Evolutionary conservation across 2,113 vertebrate species (phyloP), one percentile per base, ranked within the genome.

Genomic region (Maccullochella peelii): DNA sequence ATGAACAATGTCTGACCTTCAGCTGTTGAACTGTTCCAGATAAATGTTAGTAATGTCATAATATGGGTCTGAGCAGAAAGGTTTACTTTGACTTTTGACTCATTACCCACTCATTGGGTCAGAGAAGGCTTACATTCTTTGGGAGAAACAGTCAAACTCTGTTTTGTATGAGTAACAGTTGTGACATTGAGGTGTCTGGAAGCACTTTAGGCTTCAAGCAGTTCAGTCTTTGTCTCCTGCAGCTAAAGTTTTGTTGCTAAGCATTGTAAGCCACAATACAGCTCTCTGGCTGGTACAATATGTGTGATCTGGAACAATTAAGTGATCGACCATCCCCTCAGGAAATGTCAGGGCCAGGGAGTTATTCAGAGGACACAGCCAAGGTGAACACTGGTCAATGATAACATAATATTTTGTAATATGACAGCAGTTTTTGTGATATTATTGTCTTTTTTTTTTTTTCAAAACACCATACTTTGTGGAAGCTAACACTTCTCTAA

Each of bases 101-200:
- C 3, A 16, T 58, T 65, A 21, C 4, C 10, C 23, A 59, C 1
- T 63, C 25, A 59, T 1, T 10, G 33, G 79, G 36, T 65, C 33
- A 62, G 30, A 30, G n/a, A 14, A 71, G 10, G 63, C 21, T 47
- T 10, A 20, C 40, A 63, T 68, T 79, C 27, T 33, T 66, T 47
- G 11, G 36, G 11, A 50, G 23, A 42, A 54, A 25, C 62, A 71
- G 73, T 82, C 70, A 86, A 42, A 69, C 7, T 75, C 6, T 68
- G 16, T 78, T 71, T 20, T 50, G 3, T 36, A 42, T 69, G 68
- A 80, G 36, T 62, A 25, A 58, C 58, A 40, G 42, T 75, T 80
- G 50, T 83, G 68, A 88, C 63, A 70, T 27, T 77, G 2, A 40
- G 4, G 33, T 74, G 70, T 38, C 68, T 91, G 79, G 77, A 87